Percentiles rank a stretch among this genome's conserved stretches.
Conservation (phyloP, 64 coral and sea anemone species). For the Pachyseris speciosa region DNA sequence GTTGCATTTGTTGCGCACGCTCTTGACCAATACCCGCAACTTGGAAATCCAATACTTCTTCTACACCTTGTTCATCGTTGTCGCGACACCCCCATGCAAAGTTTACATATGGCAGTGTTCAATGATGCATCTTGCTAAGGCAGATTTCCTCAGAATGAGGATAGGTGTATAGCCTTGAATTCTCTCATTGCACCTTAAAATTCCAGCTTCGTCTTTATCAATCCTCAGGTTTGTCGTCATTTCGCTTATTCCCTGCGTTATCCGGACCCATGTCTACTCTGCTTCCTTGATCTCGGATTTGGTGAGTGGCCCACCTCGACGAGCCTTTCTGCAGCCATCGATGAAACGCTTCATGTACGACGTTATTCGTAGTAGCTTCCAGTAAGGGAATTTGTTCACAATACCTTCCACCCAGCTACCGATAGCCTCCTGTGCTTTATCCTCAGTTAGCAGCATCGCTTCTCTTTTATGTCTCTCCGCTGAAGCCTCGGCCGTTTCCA, state of each 20-base stretch:
- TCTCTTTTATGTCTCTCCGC: background rate
- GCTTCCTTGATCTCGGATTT: slow-evolving; percentile 17
- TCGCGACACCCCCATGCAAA: too few relatives aligned
- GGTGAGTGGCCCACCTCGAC: background rate
- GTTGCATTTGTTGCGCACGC: background rate
- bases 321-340: background rate
- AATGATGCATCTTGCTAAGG: background rate
- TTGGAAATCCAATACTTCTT: background rate
- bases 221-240: background rate
- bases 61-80: too few relatives aligned
- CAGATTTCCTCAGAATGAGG: background rate
- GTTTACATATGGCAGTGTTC: slow-evolving; percentile 10
- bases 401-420: background rate
- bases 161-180: slow-evolving; percentile 20
- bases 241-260: background rate
- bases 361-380: slow-evolving; percentile 14
- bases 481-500: background rate
- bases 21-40: background rate
- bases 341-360: slow-evolving; percentile 7
- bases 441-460: background rate
- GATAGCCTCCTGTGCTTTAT: background rate
- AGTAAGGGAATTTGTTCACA: slow-evolving; percentile 13
- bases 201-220: background rate
- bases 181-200: slow-evolving; percentile 1
- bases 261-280: too few relatives aligned